phyloP scores from a whole-genome alignment of 2,113 vertebrate species.

The Ibidorhyncha struthersii region DNA sequence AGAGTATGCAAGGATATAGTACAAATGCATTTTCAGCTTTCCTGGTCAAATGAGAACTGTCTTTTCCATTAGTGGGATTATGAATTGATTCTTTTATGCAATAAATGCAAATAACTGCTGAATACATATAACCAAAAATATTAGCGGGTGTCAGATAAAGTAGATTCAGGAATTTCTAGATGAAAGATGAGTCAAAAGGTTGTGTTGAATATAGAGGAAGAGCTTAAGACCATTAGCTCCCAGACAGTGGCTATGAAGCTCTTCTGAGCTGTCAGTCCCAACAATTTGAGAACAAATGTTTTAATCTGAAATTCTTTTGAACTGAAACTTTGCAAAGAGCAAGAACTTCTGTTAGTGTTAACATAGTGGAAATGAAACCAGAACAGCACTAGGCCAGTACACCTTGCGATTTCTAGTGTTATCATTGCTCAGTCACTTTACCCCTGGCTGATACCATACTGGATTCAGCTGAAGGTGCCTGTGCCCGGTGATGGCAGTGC shows the following conservation, averaged over 20 bases:
- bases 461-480: not conserved
- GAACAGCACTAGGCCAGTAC: not conserved
- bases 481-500: not conserved
- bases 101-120: not conserved
- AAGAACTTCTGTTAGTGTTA: not conserved
- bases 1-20: not conserved
- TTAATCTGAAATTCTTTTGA: constrained; percentile 16
- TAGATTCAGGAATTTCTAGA: not conserved
- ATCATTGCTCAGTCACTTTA: not conserved
- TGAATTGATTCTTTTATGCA: not conserved
- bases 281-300: not conserved
- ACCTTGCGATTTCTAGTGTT: not conserved
- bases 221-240: not conserved
- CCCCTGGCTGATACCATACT: not conserved
- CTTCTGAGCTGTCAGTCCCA: not conserved
- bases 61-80: not conserved
- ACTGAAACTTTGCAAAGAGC: not conserved
- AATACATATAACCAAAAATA: not conserved
- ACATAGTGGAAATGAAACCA: not conserved
- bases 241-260: not conserved
- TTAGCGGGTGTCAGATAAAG: not conserved
- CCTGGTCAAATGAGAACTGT: not conserved
- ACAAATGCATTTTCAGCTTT: not conserved
- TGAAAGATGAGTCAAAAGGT: not conserved
- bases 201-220: not conserved